Percentiles rank a stretch among this genome's conserved stretches.
phyloP scores from a whole-genome alignment of 2,113 vertebrate genomes.

The Octodon degus region DNA sequence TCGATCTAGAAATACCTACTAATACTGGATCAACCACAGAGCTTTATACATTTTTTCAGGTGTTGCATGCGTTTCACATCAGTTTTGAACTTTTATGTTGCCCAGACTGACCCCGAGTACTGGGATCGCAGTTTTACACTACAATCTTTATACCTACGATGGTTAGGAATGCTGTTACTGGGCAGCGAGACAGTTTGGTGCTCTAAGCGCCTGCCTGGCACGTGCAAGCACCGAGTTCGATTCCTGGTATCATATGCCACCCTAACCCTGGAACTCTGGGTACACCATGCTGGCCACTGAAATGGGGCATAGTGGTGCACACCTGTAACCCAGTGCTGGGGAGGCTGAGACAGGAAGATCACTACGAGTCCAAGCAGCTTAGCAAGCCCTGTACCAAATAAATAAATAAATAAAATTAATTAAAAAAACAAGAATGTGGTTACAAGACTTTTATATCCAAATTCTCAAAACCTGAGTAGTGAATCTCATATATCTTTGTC shows the following conservation, averaged over 20 bases:
- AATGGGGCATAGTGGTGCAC: too few relatives aligned
- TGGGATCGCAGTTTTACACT: not conserved
- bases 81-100: not conserved
- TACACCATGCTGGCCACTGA: too few relatives aligned
- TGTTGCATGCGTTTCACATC: not conserved
- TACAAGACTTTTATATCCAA: conserved; percentile 53
- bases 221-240: too few relatives aligned
- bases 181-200: too few relatives aligned
- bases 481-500: not conserved
- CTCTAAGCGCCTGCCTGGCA: too few relatives aligned
- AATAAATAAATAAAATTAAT: too few relatives aligned
- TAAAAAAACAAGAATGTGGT: not conserved
- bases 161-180: not conserved
- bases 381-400: too few relatives aligned
- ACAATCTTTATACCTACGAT: not conserved
- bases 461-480: conserved; percentile 22
- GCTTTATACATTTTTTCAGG: not conserved
- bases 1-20: not conserved
- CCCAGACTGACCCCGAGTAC: not conserved
- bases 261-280: too few relatives aligned
- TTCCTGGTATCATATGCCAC: too few relatives aligned
- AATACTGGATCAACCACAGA: conserved; percentile 2
- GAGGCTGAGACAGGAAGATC: too few relatives aligned
- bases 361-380: too few relatives aligned
- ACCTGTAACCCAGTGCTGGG: too few relatives aligned